Percentiles rank a stretch among this genome's conserved stretches.
Conservation (phyloP, 2,113 vertebrate species). For the Manacus vitellinus region DNA sequence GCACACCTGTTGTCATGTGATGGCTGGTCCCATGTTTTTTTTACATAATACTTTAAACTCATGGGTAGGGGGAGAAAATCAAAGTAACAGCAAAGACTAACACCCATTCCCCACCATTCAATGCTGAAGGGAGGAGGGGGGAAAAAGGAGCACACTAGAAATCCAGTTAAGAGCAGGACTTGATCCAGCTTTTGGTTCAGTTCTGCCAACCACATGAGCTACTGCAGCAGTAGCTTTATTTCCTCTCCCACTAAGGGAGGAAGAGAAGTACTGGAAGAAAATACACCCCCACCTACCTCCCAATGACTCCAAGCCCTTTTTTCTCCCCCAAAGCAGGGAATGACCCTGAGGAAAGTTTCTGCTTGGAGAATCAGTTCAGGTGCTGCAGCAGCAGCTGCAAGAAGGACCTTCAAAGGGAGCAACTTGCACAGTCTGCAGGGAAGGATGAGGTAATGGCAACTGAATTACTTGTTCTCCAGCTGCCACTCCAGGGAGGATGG, state of each 20-base stretch:
- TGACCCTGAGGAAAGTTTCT: conserved; percentile 8
- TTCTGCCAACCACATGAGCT: neutral
- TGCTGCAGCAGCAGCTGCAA: conserved; percentile 4
- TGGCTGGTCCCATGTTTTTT: conserved; percentile 24
- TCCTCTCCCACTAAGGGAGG: neutral
- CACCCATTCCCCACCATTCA: conserved; percentile 22
- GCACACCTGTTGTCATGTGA: neutral
- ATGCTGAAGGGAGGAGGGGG: neutral
- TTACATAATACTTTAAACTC: conserved; percentile 24
- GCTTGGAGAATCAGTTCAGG: conserved; percentile 21
- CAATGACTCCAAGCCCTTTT: neutral
- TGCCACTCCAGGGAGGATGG: conserved; percentile 1
- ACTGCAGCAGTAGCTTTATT: neutral
- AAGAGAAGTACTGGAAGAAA: neutral
- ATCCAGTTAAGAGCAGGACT: conserved; percentile 6
- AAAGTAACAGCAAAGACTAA: conserved; percentile 34
- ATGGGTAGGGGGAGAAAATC: neutral
- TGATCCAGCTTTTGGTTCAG: neutral
- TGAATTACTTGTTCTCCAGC: conserved; percentile 11
- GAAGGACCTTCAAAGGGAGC: conserved; percentile 16
- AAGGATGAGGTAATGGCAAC: conserved; percentile 47
- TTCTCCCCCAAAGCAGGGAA: conserved; percentile 5
- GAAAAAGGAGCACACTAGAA: conserved; percentile 1
- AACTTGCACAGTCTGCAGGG: neutral
- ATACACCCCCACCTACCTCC: neutral